Evolutionary conservation across 2,888 invertebrate species (phyloP), one percentile per base, ranked within the genome.

Genomic region (Tetheella fluctuosa): DNA sequence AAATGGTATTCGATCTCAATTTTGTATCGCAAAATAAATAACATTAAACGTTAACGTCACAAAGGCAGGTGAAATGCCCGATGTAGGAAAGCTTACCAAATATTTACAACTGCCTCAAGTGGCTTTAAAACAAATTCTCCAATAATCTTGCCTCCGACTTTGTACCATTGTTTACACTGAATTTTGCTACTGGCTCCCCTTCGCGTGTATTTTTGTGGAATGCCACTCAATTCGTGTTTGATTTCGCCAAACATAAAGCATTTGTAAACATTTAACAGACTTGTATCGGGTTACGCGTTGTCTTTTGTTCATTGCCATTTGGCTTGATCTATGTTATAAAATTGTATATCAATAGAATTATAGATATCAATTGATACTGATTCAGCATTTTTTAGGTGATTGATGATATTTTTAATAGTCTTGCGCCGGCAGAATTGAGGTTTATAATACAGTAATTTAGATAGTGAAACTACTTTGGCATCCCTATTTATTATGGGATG

Each of bases 101-200:
- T 91, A 92, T 93, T 93, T 88, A 90, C 89, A 85, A 86, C 80
- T 76, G 83, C 83, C 85, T 89, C 85, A 84, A 93, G 90, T 91
- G 88, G 86, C 89, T 92, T 55, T 90, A 89, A 90, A 91, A 92
- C 91, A 92, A 93, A 93, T 92, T 92, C 90, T 86, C 83, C 85
- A 84, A 88, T 91, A 90, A 90, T 91, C 88, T 88, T 85, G 83
- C 82, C 83, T 81, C 48, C 80, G 84, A 84, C 86, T 88, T 88
- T 85, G 83, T 85, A 79, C 84, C 80, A 86, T 83, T 91, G 87
- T 90, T 91, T 91, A 85, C 86, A 80, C 78, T 81, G 83, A 88
- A 89, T 89, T 88, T 87, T 71, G 88, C 88, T 87, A 86, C 86
- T 83, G 79, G 81, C 81, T 83, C 78, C 81, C 80, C 73, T 81